Percentiles rank a stretch among this genome's conserved stretches.
These are phyloP conservation scores for Ganaspis brasiliensis DNA, from an alignment of 2,888 invertebrate species.

Conservation along the genomic window DNA sequence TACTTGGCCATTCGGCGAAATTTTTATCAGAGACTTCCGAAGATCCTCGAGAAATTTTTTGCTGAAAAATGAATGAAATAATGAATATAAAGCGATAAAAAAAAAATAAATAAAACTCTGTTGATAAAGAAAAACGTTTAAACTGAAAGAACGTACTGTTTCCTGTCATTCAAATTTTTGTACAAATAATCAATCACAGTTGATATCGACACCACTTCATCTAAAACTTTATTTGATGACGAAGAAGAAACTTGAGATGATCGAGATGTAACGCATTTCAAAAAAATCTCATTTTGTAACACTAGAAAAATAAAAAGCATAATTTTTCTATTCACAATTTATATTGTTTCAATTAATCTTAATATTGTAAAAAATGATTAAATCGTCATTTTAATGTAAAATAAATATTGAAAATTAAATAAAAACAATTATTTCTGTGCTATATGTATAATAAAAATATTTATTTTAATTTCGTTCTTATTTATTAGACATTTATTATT, in stretches of 20 bases:
- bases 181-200: constrained; percentile 60
- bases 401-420: no score
- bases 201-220: constrained; percentile 54
- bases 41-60: constrained; percentile 51
- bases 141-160: constrained; percentile 50
- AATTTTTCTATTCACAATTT: no score
- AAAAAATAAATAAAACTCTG: background rate
- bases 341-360: no score
- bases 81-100: background rate
- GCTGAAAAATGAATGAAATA: background rate
- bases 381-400: no score
- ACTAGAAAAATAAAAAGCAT: constrained; percentile 51
- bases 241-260: constrained; percentile 54
- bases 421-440: no score
- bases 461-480: no score
- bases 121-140: background rate
- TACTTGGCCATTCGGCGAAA: constrained; percentile 51
- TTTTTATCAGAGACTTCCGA: constrained; percentile 32
- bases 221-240: constrained; percentile 46
- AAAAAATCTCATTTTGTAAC: constrained; percentile 59
- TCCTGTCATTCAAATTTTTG: constrained; percentile 50
- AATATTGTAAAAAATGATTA: background rate
- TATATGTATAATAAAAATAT: no score
- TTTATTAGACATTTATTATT: no score
- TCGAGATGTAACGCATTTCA: constrained; percentile 58